These are phyloP conservation scores for Eulacestoma nigropectus DNA, from an alignment of 2,113 vertebrate species.

Conservation along the genomic window DNA sequence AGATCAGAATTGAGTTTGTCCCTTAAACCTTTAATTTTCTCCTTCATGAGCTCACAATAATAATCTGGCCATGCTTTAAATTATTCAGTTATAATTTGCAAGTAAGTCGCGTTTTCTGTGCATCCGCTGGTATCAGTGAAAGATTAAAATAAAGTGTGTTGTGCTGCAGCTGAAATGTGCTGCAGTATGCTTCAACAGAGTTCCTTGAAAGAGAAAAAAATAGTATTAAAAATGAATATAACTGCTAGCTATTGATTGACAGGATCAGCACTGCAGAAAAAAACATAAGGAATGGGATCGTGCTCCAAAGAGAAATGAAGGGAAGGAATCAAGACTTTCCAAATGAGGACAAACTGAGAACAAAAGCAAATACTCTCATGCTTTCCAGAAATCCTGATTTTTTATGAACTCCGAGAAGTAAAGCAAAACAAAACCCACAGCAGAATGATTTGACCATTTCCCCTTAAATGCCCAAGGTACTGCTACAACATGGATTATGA, in stretches of 20 bases:
- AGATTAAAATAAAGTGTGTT: constrained; percentile 1
- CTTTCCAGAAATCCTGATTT: not conserved
- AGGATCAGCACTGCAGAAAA: not conserved
- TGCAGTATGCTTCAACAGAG: not conserved
- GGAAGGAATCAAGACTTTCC: not conserved
- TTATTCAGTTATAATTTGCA: constrained; percentile 33
- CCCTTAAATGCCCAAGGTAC: not conserved
- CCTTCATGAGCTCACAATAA: constrained; percentile 9
- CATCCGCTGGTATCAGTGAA: not conserved
- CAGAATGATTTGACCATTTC: not conserved
- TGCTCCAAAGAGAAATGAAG: not conserved
- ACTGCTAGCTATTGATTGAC: not conserved
- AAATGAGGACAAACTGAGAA: not conserved
- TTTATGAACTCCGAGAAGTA: not conserved
- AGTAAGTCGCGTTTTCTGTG: not conserved
- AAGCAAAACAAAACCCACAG: not conserved
- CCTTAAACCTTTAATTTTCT: constrained; percentile 50
- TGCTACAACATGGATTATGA: not conserved
- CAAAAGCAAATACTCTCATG: not conserved
- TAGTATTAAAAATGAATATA: not conserved
- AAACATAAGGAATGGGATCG: not conserved
- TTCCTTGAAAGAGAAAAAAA: constrained; percentile 2
- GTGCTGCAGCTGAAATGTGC: not conserved
- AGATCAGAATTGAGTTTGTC: constrained; percentile 19
- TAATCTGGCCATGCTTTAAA: constrained; percentile 17